Evolutionary conservation across 1,140 invertebrate genomes (phyloP).

Genomic region (Ceratosolen fusciceps): DNA sequence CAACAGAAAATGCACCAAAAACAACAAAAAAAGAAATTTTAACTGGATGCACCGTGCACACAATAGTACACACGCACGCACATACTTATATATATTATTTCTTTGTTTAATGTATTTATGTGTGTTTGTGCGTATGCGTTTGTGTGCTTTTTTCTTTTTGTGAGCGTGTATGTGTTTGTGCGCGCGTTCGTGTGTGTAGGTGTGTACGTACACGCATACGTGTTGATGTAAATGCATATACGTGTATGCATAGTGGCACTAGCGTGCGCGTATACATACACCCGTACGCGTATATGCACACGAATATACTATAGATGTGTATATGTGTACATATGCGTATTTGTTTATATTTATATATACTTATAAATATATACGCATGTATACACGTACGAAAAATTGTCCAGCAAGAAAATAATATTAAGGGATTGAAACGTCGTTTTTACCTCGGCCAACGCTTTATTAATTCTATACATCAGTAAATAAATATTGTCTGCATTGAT

Average conservation of each 20-base stretch:
- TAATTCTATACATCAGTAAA: conserved; percentile 8
- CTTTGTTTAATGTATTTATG: too few relatives aligned
- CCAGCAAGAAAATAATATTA: conserved; percentile 20
- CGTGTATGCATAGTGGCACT: too few relatives aligned
- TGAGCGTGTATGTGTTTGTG: too few relatives aligned
- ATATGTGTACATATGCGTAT: neutral
- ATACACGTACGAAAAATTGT: neutral
- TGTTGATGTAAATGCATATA: too few relatives aligned
- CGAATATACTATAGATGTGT: neutral
- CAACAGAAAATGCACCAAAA: neutral
- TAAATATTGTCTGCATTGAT: conserved; percentile 14
- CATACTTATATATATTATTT: conserved; percentile 3
- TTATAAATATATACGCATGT: neutral
- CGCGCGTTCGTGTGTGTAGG: too few relatives aligned
- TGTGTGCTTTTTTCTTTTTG: too few relatives aligned
- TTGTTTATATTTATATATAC: neutral
- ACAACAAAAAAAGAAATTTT: neutral
- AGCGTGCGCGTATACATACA: too few relatives aligned
- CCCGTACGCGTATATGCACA: neutral
- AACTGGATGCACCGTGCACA: neutral
- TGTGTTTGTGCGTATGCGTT: too few relatives aligned
- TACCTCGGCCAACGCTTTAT: conserved; percentile 29
- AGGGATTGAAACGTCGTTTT: neutral
- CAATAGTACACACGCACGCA: neutral
- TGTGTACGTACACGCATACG: too few relatives aligned